Conservation (phyloP, 2,113 vertebrate genomes). For the Girardinichthys multiradiatus region DNA sequence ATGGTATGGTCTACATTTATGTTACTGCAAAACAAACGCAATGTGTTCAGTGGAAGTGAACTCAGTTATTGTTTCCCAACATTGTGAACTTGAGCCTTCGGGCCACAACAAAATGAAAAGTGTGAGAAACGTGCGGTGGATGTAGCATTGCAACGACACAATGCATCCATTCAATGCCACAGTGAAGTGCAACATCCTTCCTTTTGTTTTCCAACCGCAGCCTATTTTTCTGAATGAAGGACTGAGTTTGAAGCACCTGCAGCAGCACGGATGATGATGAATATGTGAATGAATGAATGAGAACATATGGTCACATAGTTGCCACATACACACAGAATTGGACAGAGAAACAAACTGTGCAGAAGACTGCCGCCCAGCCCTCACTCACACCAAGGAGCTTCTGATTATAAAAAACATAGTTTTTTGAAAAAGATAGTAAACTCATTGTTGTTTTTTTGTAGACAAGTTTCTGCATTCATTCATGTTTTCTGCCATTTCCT, state of each 20-base stretch:
- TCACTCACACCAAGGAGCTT: background rate
- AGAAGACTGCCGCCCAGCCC: background rate
- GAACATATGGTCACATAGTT: slow-evolving; percentile 24
- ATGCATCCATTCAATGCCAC: slow-evolving; percentile 72
- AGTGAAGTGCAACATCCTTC: slow-evolving; percentile 79
- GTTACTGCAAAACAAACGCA: slow-evolving; percentile 22
- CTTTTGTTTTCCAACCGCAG: slow-evolving; percentile 63
- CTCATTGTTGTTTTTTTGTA: too few relatives aligned
- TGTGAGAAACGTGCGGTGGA: slow-evolving; percentile 70
- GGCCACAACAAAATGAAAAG: slow-evolving; percentile 67
- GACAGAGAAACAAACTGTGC: slow-evolving; percentile 1
- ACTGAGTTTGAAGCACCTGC: slow-evolving; percentile 63
- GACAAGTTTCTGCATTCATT: too few relatives aligned
- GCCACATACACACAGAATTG: slow-evolving; percentile 16
- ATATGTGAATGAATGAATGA: slow-evolving; percentile 35
- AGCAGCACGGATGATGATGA: slow-evolving; percentile 9
- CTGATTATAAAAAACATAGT: too few relatives aligned
- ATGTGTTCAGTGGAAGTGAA: slow-evolving; percentile 51
- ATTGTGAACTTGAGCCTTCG: slow-evolving; percentile 51
- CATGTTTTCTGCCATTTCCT: too few relatives aligned
- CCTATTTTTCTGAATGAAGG: slow-evolving; percentile 63
- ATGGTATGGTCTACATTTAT: background rate
- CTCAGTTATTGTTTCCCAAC: slow-evolving; percentile 62
- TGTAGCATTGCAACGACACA: slow-evolving; percentile 56
- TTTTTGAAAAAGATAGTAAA: too few relatives aligned